Base-by-base conservation (phyloP, 2,888 invertebrate genomes). In the Scaptomyza tumidula region DNA sequence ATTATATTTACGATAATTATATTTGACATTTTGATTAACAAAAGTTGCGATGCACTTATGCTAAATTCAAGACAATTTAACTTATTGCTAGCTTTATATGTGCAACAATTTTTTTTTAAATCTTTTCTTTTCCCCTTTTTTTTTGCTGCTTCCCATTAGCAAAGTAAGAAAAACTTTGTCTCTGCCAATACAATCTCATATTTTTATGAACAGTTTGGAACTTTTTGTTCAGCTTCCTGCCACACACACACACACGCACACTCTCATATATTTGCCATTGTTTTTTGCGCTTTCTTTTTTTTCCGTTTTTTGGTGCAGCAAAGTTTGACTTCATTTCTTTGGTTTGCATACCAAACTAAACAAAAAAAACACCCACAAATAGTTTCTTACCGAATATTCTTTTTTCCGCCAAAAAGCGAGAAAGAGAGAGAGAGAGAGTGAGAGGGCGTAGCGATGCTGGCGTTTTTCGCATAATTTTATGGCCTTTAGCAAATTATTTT, bases 401-500 rank as follows among this genome's bases (percentile, higher is more conserved):
- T 6, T 6, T 6, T 9, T 33, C 33, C 6, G 33, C 33, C 10
- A 33, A 52, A 39, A 16, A 50, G 54, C 6, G 13, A 37, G 6
- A 37, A 5, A n/a, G 35, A n/a, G 62, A 55, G 45, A n/a, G 49
- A 41, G 54, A 14, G 14, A 3, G n/a, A 39, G 54, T 0, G 9
- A 9, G 29, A 29, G 29, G 29, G 6, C 7, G 29, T 9, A 55
- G 48, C 73, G 19, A 19, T 39, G 53, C 33, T 10, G 10, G 9
- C 33, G 61, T 73, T 63, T 80, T 76, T 76, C 45, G 80, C 83
- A 86, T 83, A 83, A 83, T 83, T 81, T 86, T 74, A 86, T 83
- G 74, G 84, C 86, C 80, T 62, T 53, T 70, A 80, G 86, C 71
- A 72, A 82, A 82, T 83, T 86, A 82, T 86, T 86, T 85, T 76